These are phyloP conservation scores for Characodon lateralis DNA, from an alignment of 2,797 vertebrate genomes.

Conservation along the genomic window DNA sequence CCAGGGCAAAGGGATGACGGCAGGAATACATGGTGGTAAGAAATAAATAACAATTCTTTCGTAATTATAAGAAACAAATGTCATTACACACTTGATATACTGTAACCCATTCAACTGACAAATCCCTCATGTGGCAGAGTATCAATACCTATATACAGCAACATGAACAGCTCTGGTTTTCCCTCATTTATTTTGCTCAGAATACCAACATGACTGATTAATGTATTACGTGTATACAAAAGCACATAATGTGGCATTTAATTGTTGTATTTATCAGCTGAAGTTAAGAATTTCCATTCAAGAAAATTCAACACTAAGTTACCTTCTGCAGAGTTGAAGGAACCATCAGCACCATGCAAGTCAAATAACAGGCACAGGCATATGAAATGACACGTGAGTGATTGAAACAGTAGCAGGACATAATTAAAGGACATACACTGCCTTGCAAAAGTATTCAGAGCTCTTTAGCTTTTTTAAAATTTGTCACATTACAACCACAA, in stretches of 20 bases:
- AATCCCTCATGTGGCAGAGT: conserved; percentile 33
- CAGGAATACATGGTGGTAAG: conserved; percentile 13
- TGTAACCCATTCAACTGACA: conserved; percentile 14
- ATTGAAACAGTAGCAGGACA: conserved; percentile 82
- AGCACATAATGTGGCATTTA: conserved; percentile 50
- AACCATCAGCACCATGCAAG: conserved; percentile 95
- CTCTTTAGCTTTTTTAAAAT: not conserved
- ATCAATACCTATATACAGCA: conserved; percentile 48
- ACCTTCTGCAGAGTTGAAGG: conserved; percentile 94
- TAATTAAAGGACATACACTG: not conserved
- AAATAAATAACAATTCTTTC: conserved; percentile 33
- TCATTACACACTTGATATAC: conserved; percentile 54
- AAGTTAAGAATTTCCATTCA: conserved; percentile 36
- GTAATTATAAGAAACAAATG: conserved; percentile 34
- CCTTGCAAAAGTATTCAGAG: not conserved
- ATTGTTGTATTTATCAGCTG: conserved; percentile 57
- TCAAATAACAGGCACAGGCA: conserved; percentile 89
- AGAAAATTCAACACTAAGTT: conserved; percentile 84
- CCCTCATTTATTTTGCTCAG: conserved; percentile 57
- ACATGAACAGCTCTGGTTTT: conserved; percentile 52
- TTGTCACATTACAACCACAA: not conserved
- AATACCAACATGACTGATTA: conserved; percentile 62
- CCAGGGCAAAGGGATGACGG: conserved; percentile 39
- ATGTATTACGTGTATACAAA: conserved; percentile 47
- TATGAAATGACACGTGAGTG: conserved; percentile 94